A percentile compares a stretch with the other conserved stretches of the same genome.
Conservation (phyloP, 2,888 invertebrate species). For the Netelia melanura region DNA sequence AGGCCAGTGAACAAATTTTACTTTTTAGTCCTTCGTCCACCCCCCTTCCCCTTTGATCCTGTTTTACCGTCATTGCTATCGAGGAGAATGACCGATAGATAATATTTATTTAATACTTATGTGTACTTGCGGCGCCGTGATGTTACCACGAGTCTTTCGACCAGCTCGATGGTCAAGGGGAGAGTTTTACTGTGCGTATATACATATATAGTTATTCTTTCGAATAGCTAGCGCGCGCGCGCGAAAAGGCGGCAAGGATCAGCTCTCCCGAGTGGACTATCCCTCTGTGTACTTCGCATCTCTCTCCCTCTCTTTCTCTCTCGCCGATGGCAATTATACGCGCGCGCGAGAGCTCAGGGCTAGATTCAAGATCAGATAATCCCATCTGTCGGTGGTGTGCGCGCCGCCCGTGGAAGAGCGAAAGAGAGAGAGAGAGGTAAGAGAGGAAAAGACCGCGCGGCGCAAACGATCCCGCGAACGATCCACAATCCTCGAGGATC, state of each 20-base stretch:
- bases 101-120: constrained; percentile 38
- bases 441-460: constrained; percentile 58
- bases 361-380: constrained; percentile 83
- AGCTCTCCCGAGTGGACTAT: constrained; percentile 37
- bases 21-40: constrained; percentile 29
- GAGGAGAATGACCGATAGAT: background rate
- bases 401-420: constrained; percentile 67
- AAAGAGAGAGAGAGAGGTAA: constrained; percentile 24
- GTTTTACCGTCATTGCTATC: background rate
- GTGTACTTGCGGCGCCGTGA: constrained; percentile 56
- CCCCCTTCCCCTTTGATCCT: background rate
- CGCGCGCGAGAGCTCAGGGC: constrained; percentile 73
- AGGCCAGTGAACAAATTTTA: constrained; percentile 33
- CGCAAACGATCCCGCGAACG: constrained; percentile 81
- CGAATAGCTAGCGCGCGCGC: constrained; percentile 62
- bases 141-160: constrained; percentile 48
- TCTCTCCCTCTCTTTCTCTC: constrained; percentile 46
- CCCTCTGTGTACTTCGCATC: constrained; percentile 48
- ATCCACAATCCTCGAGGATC: constrained; percentile 73
- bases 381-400: constrained; percentile 82
- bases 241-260: constrained; percentile 66
- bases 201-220: constrained; percentile 27
- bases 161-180: constrained; percentile 60
- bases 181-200: constrained; percentile 32
- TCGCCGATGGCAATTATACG: constrained; percentile 82